Percentiles rank a stretch among this genome's conserved stretches.
Evolutionary conservation across 1,140 invertebrate species (phyloP).

Genomic region (Leptopilina clavipes): DNA sequence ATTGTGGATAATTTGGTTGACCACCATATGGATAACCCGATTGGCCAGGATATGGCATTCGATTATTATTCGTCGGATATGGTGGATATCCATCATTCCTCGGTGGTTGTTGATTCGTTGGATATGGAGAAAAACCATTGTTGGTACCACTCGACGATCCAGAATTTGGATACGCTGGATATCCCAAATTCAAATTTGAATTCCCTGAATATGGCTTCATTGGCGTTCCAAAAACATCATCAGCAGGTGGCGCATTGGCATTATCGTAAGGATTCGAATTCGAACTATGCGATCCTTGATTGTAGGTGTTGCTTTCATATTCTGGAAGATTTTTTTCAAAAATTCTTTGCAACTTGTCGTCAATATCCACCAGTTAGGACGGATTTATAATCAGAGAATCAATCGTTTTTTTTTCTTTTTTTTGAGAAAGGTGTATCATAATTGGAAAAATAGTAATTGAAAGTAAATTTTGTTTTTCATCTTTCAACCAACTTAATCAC

Average conservation of each 20-base stretch:
- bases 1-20: constrained; percentile 45
- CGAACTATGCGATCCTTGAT: constrained; percentile 46
- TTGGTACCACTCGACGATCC: constrained; percentile 47
- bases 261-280: constrained; percentile 68
- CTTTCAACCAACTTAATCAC: constrained; percentile 37
- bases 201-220: constrained; percentile 46
- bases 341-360: background rate
- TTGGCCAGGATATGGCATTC: constrained; percentile 63
- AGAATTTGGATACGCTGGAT: constrained; percentile 64
- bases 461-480: background rate
- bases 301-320: constrained; percentile 55
- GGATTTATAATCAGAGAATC: background rate
- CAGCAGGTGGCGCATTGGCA: constrained; percentile 67
- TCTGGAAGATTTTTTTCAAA: constrained; percentile 61
- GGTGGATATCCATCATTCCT: constrained; percentile 54
- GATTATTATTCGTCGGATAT: constrained; percentile 54
- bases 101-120: background rate
- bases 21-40: constrained; percentile 49
- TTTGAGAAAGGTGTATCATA: background rate
- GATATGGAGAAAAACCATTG: constrained; percentile 35
- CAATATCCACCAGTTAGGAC: background rate
- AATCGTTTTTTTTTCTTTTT: background rate
- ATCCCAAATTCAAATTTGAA: constrained; percentile 53
- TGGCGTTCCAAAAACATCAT: constrained; percentile 49
- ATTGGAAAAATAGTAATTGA: constrained; percentile 2